These are phyloP conservation scores for Madoqua kirkii DNA, from an alignment of 2,113 vertebrate genomes.

Conservation along the genomic window DNA sequence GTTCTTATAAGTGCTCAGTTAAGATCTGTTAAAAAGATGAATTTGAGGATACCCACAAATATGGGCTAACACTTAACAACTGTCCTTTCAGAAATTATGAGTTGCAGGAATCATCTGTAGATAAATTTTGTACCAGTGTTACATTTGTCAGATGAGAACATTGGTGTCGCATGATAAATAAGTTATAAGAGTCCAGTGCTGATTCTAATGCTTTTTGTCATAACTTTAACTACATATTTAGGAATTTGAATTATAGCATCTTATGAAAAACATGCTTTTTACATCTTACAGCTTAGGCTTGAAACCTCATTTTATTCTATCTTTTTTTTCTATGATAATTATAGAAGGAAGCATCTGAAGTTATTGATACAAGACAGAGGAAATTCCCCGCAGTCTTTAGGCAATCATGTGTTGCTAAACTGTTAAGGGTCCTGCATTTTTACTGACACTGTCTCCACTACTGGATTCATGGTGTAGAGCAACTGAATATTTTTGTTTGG, in stretches of 20 bases:
- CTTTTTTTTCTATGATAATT: background rate
- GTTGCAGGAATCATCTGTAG: background rate
- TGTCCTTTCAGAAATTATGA: background rate
- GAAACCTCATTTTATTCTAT: background rate
- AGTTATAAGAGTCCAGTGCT: background rate
- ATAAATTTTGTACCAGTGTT: background rate
- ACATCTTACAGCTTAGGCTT: background rate
- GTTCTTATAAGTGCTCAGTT: background rate
- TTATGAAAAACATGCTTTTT: background rate
- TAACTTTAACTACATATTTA: background rate
- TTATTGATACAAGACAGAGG: background rate
- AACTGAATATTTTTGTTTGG: background rate
- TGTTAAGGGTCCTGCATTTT: background rate
- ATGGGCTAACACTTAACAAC: background rate
- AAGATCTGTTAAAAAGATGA: background rate
- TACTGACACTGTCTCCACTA: background rate
- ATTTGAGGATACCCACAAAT: background rate
- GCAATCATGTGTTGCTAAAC: background rate
- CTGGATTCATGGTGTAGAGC: background rate
- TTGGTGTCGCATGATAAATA: background rate
- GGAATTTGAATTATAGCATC: background rate
- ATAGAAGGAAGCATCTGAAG: background rate
- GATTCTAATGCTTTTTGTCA: background rate
- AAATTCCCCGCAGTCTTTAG: background rate
- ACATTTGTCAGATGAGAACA: background rate